A percentile compares a stretch with the other conserved stretches of the same genome.
Conservation (phyloP, 2,113 vertebrate genomes). For the Nothoprocta pentlandii region DNA sequence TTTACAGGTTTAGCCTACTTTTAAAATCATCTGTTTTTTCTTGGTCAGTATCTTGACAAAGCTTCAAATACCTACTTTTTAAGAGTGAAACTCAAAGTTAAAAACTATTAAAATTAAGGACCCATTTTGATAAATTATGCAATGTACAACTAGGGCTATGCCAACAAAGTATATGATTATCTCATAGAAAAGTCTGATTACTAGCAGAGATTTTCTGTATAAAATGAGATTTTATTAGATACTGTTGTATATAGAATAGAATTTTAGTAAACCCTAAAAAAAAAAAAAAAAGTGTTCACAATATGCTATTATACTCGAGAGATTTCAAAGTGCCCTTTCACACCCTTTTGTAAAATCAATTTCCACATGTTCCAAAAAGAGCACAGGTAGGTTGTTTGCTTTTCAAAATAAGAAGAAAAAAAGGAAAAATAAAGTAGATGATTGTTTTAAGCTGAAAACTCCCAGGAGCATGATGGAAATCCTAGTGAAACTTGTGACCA, state of each 20-base stretch:
- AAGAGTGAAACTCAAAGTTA: not conserved
- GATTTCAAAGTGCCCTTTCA: not conserved
- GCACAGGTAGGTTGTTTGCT: rapidly evolving
- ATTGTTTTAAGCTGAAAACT: not conserved
- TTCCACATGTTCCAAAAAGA: not conserved
- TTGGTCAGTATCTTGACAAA: not conserved
- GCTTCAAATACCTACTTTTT: not conserved
- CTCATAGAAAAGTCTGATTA: not conserved
- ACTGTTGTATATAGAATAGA: rapidly evolving
- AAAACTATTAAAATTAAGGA: not conserved
- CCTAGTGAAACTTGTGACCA: not conserved
- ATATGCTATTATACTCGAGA: not conserved
- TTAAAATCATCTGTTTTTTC: not conserved
- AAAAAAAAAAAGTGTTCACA: rapidly evolving
- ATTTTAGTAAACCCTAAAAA: not conserved
- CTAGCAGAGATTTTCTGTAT: not conserved
- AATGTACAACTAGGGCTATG: not conserved
- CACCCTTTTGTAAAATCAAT: not conserved
- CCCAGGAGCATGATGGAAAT: not conserved
- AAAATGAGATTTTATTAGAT: not conserved
- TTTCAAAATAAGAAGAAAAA: not conserved
- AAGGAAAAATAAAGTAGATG: not conserved
- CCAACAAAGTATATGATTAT: not conserved
- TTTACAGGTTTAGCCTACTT: not conserved
- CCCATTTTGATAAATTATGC: not conserved